A percentile compares a stretch with the other conserved stretches of the same genome.
phyloP scores from a whole-genome alignment of 2,888 invertebrate genomes.

The Phlogophora meticulosa region DNA sequence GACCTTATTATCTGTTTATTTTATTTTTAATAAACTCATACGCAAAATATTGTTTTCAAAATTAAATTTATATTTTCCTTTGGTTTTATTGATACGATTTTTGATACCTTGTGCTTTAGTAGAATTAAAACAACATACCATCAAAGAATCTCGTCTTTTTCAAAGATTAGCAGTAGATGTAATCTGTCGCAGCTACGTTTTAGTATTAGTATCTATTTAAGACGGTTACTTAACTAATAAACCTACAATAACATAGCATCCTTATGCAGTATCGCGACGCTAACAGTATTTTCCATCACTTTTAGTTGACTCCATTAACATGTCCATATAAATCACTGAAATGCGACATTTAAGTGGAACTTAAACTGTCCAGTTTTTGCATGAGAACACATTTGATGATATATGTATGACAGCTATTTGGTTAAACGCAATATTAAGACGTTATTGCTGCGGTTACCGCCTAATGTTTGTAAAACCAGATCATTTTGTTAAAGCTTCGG shows the following conservation, averaged over 20 bases:
- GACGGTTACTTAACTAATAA: not conserved
- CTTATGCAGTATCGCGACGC: constrained; percentile 17
- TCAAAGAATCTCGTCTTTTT: not conserved
- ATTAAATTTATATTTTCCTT: not conserved
- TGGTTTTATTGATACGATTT: not conserved
- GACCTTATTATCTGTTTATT: not conserved
- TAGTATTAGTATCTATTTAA: not conserved
- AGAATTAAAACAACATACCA: fast-evolving
- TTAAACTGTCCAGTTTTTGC: constrained; percentile 42
- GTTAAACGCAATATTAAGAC: constrained; percentile 38
- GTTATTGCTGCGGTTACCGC: constrained; percentile 40
- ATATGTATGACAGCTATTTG: constrained; percentile 34
- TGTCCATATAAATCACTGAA: constrained; percentile 45
- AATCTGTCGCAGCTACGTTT: not conserved
- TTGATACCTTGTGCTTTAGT: not conserved
- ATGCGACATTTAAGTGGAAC: constrained; percentile 41
- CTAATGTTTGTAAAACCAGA: constrained; percentile 46
- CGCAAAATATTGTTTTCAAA: not conserved
- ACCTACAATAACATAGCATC: not conserved
- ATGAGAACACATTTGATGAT: constrained; percentile 30
- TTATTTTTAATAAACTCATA: not conserved
- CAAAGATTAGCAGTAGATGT: not conserved
- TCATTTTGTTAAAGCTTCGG: constrained; percentile 24
- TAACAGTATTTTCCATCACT: constrained; percentile 18
- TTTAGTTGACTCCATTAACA: constrained; percentile 23